Percentiles rank a stretch among this genome's conserved stretches.
Evolutionary conservation across 2,888 invertebrate species (phyloP).

Genomic region (Dynastes hyllus): DNA sequence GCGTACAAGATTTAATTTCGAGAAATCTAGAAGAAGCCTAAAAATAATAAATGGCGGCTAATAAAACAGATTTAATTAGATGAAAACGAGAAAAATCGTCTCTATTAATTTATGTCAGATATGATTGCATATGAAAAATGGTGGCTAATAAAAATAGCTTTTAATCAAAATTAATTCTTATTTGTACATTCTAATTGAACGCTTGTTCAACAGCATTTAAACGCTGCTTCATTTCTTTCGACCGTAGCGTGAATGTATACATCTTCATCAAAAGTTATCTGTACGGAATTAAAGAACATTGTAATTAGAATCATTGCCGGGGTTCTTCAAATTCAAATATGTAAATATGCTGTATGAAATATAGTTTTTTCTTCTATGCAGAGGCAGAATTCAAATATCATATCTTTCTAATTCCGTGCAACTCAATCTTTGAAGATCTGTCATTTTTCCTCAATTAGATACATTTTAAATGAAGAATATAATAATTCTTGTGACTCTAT

Average conservation of each 20-base stretch:
- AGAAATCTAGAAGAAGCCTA: background rate
- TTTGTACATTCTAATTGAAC: background rate
- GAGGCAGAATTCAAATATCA: background rate
- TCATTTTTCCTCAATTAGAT: no score
- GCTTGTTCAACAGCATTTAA: background rate
- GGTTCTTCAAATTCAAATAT: background rate
- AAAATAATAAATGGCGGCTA: conserved; percentile 4
- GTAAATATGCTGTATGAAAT: background rate
- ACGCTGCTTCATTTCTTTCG: background rate
- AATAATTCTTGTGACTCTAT: no score
- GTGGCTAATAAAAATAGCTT: background rate
- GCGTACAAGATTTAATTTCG: conserved; percentile 10
- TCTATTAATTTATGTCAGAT: background rate
- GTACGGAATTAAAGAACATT: no score
- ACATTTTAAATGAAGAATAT: no score
- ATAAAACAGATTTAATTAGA: conserved; percentile 19
- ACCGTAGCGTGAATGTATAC: background rate
- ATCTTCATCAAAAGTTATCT: background rate
- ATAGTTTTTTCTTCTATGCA: background rate
- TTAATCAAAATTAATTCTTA: background rate
- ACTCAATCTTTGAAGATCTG: no score
- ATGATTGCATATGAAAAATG: background rate
- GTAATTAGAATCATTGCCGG: background rate
- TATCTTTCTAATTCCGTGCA: no score
- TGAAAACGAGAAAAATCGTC: conserved; percentile 3